Conservation (phyloP, 2,797 vertebrate genomes). For the Sebastes itinus region DNA sequence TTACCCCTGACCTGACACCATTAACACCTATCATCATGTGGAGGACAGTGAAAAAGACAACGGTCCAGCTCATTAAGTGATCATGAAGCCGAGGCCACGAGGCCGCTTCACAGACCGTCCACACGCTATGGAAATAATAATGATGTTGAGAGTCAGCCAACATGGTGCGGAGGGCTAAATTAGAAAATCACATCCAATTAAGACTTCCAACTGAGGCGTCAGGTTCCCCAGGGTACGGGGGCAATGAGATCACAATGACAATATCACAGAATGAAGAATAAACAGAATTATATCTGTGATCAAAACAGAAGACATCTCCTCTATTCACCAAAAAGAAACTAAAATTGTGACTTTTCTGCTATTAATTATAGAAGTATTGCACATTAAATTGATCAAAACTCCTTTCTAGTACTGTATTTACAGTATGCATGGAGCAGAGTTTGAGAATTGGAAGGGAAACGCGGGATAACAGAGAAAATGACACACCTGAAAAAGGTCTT, state of each 20-base stretch:
- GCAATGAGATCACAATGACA: constrained; percentile 26
- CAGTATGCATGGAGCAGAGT: not conserved
- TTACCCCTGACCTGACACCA: not conserved
- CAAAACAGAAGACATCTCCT: not conserved
- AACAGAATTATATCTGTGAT: constrained; percentile 4
- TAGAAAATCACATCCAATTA: constrained; percentile 67
- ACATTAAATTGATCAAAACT: not conserved
- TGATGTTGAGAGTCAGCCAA: constrained; percentile 20
- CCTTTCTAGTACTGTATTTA: not conserved
- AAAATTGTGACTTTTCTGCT: not conserved
- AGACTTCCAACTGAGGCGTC: constrained; percentile 34
- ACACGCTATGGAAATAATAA: constrained; percentile 9
- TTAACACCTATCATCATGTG: constrained; percentile 13
- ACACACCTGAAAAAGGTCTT: constrained; percentile 15
- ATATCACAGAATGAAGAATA: not conserved
- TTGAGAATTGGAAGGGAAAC: constrained; percentile 14
- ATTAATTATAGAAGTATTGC: not conserved
- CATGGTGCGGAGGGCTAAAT: constrained; percentile 42
- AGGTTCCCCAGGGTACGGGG: not conserved
- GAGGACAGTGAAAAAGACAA: constrained; percentile 16
- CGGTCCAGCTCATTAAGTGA: constrained; percentile 34
- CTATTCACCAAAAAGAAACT: not conserved
- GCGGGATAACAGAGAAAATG: constrained; percentile 2
- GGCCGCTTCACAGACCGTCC: constrained; percentile 11
- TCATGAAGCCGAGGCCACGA: constrained; percentile 8